Evolutionary conservation across 2,888 invertebrate species (phyloP).

Genomic region (Ferdinandea cuprea): DNA sequence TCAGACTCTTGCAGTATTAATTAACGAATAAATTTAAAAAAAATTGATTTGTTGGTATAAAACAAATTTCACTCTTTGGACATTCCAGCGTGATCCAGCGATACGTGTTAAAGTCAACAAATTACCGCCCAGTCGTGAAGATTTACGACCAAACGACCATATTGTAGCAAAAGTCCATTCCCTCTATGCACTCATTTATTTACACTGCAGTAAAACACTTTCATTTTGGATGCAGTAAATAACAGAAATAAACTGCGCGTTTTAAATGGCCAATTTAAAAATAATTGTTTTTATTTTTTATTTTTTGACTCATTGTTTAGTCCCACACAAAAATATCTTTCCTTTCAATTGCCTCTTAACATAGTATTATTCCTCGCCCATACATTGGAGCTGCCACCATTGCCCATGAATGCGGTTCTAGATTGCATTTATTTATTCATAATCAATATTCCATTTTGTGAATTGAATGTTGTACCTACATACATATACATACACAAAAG

Average conservation of each 20-base stretch:
- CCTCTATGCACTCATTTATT: slow-evolving; percentile 7
- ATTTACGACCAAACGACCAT: slow-evolving; percentile 1
- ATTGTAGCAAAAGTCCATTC: background rate
- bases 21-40: background rate
- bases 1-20: too few relatives aligned
- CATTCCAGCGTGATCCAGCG: background rate
- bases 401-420: background rate
- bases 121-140: background rate
- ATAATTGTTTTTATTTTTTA: slow-evolving; percentile 15
- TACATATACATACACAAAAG: background rate
- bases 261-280: slow-evolving; percentile 35
- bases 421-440: slow-evolving; percentile 25
- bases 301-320: too few relatives aligned
- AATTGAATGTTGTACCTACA: slow-evolving; percentile 6
- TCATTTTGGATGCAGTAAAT: slow-evolving; percentile 1
- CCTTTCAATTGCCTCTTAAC: background rate
- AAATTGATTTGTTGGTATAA: background rate
- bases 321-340: too few relatives aligned
- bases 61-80: background rate
- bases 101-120: background rate
- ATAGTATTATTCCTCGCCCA: background rate
- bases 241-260: background rate
- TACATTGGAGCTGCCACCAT: too few relatives aligned
- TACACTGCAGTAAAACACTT: slow-evolving; percentile 1
- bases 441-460: slow-evolving; percentile 43